Conservation (phyloP, 2,797 vertebrate species). For the Manis pentadactyla region DNA sequence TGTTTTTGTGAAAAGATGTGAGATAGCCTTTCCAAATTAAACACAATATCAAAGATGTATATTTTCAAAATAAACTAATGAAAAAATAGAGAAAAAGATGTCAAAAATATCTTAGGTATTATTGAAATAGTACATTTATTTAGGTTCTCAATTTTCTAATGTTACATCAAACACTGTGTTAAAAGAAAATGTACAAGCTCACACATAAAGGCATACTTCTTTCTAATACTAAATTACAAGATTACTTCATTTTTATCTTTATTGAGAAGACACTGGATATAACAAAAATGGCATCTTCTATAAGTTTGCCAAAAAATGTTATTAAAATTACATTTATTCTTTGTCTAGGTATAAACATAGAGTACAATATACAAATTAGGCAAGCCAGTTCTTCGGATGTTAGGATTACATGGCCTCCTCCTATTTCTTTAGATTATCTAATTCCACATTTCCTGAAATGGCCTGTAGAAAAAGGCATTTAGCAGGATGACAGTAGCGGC, state of each 20-base stretch:
- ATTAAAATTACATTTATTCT: background rate
- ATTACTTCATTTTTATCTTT: conserved; percentile 4
- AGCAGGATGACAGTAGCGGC: background rate
- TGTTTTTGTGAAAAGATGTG: background rate
- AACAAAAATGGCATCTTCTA: background rate
- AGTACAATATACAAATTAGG: background rate
- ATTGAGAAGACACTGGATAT: background rate
- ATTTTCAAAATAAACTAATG: background rate
- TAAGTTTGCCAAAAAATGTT: background rate
- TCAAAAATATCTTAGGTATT: background rate
- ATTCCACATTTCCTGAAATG: background rate
- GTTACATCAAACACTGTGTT: background rate
- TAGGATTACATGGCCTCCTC: background rate
- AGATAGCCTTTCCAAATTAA: background rate
- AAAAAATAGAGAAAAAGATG: background rate
- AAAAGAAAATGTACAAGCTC: background rate
- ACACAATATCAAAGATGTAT: background rate
- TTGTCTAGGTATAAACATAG: background rate
- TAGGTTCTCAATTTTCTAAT: background rate
- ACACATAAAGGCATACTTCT: background rate
- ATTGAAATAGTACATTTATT: background rate
- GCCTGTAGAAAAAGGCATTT: background rate
- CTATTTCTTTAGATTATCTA: background rate
- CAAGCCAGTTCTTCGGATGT: background rate
- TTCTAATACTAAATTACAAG: background rate